Percentiles rank a stretch among this genome's conserved stretches.
phyloP scores from a whole-genome alignment of 2,888 invertebrate species.

The Leucophora obtusa region DNA sequence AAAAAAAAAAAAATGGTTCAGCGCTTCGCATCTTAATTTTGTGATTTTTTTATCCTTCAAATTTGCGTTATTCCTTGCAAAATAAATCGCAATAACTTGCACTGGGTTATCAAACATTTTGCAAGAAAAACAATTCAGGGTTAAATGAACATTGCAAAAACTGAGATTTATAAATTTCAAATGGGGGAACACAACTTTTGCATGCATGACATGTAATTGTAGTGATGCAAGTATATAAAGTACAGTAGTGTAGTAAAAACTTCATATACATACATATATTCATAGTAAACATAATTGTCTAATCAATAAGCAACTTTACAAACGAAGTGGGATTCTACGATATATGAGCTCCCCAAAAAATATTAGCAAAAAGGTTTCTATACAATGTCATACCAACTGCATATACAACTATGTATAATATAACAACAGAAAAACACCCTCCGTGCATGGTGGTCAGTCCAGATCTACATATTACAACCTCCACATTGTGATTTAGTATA shows the following conservation, averaged over 20 bases:
- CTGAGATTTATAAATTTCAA: not conserved
- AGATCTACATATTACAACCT: slow-evolving; percentile 15
- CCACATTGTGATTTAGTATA: slow-evolving; percentile 25
- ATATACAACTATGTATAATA: slow-evolving; percentile 34
- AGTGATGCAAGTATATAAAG: slow-evolving; percentile 1
- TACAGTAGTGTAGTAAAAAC: slow-evolving; percentile 47
- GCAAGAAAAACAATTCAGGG: slow-evolving; percentile 9
- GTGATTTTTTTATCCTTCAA: too few species aligned
- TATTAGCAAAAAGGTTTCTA: slow-evolving; percentile 15
- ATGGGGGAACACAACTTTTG: not conserved
- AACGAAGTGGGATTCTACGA: not conserved
- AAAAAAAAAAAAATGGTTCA: too few species aligned
- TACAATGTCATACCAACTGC: slow-evolving; percentile 18
- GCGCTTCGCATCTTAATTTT: too few species aligned
- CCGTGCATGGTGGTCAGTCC: slow-evolving; percentile 44
- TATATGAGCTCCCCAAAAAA: slow-evolving; percentile 32
- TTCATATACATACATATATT: not conserved
- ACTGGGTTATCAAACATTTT: not conserved
- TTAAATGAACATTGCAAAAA: not conserved
- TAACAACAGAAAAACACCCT: slow-evolving; percentile 46
- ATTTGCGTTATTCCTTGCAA: too few species aligned
- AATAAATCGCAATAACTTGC: not conserved
- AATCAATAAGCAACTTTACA: slow-evolving; percentile 48
- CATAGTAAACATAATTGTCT: slow-evolving; percentile 36
- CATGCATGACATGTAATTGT: not conserved